Base-by-base conservation (phyloP, 2,113 vertebrate species). In the Dromas ardeola region DNA sequence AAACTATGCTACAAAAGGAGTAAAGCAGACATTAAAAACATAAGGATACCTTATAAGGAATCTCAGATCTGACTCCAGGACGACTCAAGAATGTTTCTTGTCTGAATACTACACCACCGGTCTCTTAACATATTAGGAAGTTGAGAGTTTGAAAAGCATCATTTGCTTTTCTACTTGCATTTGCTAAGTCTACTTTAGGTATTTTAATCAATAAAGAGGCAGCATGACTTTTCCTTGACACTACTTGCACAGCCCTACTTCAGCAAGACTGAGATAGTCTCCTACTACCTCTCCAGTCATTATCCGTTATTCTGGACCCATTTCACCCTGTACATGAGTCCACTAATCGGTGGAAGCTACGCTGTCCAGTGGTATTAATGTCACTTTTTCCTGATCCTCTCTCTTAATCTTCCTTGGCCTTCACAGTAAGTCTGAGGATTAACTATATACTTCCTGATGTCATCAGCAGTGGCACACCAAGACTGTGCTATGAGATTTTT, bases 1-100 rank as follows among this genome's bases (percentile, higher is more conserved):
- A 89, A 95, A 89, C 65, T 76, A 74, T 21, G 78, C 50, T 52
- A 76, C 11, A 16, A 93, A 92, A 94, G 79, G 13, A 90, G 12
- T 76, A 94, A 93, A 92, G 66, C 47, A 96, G 84, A 81, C 76
- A 88, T 63, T 50, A 89, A 92, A 96, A 94, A 40, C 50, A 81
- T 30, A 86, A 82, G 29, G 32, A 91, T 96, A 94, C 96, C 97
- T 94, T 91, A 96, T 94, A 97, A 93, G 90, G 95, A 93, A 88
- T 91, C 79, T 94, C 89, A 86, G 66, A 61, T 76, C 69, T 66
- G 42, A 62, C 87, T 97, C 69, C 93, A 93, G 67, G 77, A 91
- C 3, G 8, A 90, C 50, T 83, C 63, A 88, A 81, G 72, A 94
- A 95, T 45, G 90, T 50, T 94, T 95, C 86, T 81, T 55, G 5